Percentiles rank a stretch among this genome's conserved stretches.
Conservation (phyloP, 2,888 invertebrate genomes). For the Erannis defoliaria region DNA sequence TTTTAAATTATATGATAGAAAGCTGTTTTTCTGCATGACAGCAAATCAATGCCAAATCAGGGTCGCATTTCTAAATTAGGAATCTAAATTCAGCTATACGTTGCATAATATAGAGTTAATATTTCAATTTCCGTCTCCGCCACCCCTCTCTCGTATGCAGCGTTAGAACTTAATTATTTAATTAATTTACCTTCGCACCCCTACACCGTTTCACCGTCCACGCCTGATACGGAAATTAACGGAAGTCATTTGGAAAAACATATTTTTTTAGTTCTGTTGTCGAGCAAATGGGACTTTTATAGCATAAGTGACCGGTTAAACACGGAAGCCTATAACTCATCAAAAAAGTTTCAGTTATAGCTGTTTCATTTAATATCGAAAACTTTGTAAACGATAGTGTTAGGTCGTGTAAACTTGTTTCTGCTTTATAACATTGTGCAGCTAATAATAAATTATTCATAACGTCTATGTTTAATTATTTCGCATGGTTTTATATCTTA, state of each 20-base stretch:
- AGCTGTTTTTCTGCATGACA: too few species aligned
- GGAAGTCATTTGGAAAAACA: too few species aligned
- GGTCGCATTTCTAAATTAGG: not conserved
- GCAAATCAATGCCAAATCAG: not conserved
- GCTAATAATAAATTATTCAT: not conserved
- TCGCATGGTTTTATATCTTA: constrained; percentile 43
- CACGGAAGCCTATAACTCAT: too few species aligned
- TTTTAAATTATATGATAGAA: too few species aligned
- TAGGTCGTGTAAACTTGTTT: not conserved
- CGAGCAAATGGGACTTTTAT: too few species aligned
- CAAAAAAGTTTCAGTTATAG: too few species aligned
- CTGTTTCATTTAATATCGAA: not conserved
- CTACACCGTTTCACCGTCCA: too few species aligned
- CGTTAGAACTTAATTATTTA: not conserved
- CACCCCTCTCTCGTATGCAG: not conserved
- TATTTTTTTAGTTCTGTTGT: too few species aligned
- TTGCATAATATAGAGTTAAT: not conserved
- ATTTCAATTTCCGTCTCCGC: not conserved
- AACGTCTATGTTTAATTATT: not conserved
- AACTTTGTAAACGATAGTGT: not conserved
- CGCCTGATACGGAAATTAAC: too few species aligned
- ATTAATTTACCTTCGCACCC: too few species aligned
- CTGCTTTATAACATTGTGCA: constrained; percentile 7
- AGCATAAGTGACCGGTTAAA: too few species aligned
- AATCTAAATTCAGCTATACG: not conserved